Evolutionary conservation across 2,797 vertebrate species (phyloP).

Genomic region (Pipistrellus kuhlii): DNA sequence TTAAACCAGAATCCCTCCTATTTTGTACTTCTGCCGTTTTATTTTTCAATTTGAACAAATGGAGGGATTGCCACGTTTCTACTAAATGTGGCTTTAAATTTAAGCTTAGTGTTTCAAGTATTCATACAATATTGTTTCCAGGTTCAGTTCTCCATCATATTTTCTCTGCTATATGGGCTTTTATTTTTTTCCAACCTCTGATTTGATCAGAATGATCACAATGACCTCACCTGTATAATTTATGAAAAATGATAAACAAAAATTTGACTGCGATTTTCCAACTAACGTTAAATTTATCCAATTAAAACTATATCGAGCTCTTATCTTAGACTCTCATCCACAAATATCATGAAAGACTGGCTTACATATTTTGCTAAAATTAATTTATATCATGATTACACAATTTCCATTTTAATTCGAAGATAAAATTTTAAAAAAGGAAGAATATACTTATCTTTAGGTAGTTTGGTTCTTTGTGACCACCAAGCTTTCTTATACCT

Average conservation of each 20-base stretch:
- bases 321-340: conserved; percentile 24
- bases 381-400: background rate
- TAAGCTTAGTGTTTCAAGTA: background rate
- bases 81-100: background rate
- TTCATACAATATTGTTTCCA: conserved; percentile 15
- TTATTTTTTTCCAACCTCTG: conserved; percentile 24
- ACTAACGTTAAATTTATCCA: background rate
- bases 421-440: background rate
- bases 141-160: background rate
- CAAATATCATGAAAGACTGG: background rate
- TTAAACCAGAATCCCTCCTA: background rate
- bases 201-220: conserved; percentile 16
- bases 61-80: background rate
- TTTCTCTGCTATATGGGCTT: background rate
- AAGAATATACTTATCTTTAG: background rate
- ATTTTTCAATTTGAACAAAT: background rate
- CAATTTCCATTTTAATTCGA: background rate
- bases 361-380: conserved; percentile 44
- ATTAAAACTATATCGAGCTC: background rate
- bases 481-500: background rate
- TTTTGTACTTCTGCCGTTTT: background rate
- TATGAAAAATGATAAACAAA: background rate
- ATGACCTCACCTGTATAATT: background rate
- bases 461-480: background rate
- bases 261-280: background rate